Evolutionary conservation across 2,888 invertebrate genomes (phyloP).

Genomic region (Rhogogaster chlorosoma): DNA sequence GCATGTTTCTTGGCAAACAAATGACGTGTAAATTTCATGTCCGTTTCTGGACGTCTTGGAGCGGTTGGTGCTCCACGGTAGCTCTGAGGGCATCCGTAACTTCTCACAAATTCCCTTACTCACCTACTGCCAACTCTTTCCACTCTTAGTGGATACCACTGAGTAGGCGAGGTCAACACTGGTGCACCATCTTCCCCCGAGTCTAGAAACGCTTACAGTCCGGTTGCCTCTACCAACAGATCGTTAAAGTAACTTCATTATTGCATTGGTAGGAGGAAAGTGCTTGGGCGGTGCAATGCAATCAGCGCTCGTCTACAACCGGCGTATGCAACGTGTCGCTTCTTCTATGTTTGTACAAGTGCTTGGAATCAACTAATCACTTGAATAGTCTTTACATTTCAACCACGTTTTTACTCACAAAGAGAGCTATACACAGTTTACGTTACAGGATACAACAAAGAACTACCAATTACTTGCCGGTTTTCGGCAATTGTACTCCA

Average conservation of each 20-base stretch:
- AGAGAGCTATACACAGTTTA: constrained; percentile 19
- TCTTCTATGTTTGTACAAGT: constrained; percentile 36
- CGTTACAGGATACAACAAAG: constrained; percentile 14
- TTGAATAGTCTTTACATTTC: constrained; percentile 13
- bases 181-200: neutral
- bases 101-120: neutral
- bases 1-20: neutral
- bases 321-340: constrained; percentile 29
- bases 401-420: constrained; percentile 8
- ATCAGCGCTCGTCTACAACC: constrained; percentile 28
- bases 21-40: constrained; percentile 32
- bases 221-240: constrained; percentile 41
- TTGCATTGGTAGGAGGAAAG: constrained; percentile 36
- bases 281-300: constrained; percentile 29
- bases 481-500: neutral
- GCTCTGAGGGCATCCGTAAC: neutral
- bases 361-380: constrained; percentile 29
- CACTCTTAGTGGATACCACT: neutral
- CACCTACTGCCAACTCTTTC: neutral
- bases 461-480: constrained; percentile 28
- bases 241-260: constrained; percentile 49
- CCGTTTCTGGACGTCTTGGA: neutral
- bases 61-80: constrained; percentile 17
- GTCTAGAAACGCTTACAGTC: constrained; percentile 10
- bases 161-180: constrained; percentile 5